These are phyloP conservation scores for Peromyscus maniculatus DNA, from an alignment of 2,113 vertebrate species.

Conservation along the genomic window DNA sequence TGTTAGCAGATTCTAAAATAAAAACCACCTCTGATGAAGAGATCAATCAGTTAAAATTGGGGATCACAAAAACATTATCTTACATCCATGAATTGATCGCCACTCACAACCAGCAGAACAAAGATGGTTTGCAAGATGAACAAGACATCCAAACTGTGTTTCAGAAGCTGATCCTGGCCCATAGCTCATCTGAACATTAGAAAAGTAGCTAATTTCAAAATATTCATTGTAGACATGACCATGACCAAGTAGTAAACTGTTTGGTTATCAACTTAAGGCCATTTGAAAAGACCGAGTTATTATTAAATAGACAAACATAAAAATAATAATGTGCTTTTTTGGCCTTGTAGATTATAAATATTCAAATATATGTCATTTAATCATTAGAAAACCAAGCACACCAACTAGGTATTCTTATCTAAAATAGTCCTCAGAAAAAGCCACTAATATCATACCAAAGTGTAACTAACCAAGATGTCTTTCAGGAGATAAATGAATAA, in stretches of 20 bases:
- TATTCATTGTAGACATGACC: neutral
- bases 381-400: neutral
- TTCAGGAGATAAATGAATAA: neutral
- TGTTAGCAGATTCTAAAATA: constrained; percentile 80
- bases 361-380: neutral
- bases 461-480: neutral
- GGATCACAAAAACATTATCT: constrained; percentile 67
- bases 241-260: neutral
- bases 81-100: constrained; percentile 77
- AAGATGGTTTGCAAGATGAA: constrained; percentile 50
- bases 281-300: neutral
- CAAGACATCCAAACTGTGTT: neutral
- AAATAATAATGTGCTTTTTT: neutral
- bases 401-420: neutral
- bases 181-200: neutral
- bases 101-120: constrained; percentile 67
- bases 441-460: neutral
- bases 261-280: neutral
- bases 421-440: neutral
- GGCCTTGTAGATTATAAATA: neutral
- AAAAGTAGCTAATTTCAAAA: neutral
- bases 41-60: constrained; percentile 79
- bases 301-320: neutral
- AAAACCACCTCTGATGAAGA: constrained; percentile 75
- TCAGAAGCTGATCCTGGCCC: neutral